These are phyloP conservation scores for Nineta flava DNA, from an alignment of 2,888 invertebrate genomes.

Conservation along the genomic window DNA sequence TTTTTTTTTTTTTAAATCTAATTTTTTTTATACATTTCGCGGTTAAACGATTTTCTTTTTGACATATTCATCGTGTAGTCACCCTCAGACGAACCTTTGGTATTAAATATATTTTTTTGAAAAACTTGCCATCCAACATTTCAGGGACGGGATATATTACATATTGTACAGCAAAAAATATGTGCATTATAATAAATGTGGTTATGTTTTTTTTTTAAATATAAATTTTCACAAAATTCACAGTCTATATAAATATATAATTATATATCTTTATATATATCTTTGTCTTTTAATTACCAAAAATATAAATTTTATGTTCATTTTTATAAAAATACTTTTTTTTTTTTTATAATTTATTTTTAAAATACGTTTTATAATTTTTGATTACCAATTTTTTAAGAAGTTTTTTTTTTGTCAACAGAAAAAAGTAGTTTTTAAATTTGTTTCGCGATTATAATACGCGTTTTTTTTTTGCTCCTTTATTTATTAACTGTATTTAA, in stretches of 20 bases:
- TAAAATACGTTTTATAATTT: too few species aligned
- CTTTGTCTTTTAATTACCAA: neutral
- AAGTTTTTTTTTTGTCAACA: neutral
- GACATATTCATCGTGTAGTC: neutral
- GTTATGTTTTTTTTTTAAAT: constrained; percentile 1
- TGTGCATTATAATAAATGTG: neutral
- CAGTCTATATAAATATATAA: neutral
- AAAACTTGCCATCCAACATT: neutral
- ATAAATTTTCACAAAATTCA: neutral
- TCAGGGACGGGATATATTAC: constrained; percentile 1
- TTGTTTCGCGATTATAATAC: too few species aligned
- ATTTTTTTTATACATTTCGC: neutral
- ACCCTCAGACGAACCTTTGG: neutral
- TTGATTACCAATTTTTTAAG: too few species aligned
- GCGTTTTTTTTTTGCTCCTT: too few species aligned
- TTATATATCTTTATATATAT: neutral
- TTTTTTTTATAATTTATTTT: too few species aligned
- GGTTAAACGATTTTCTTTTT: neutral
- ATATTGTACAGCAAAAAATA: neutral
- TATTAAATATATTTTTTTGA: neutral
- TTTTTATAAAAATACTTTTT: too few species aligned
- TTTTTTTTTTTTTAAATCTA: neutral
- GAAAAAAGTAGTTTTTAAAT: too few species aligned
- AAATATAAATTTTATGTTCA: neutral
- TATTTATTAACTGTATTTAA: neutral